phyloP scores from a whole-genome alignment of 2,113 vertebrate genomes.

The Otis tarda region DNA sequence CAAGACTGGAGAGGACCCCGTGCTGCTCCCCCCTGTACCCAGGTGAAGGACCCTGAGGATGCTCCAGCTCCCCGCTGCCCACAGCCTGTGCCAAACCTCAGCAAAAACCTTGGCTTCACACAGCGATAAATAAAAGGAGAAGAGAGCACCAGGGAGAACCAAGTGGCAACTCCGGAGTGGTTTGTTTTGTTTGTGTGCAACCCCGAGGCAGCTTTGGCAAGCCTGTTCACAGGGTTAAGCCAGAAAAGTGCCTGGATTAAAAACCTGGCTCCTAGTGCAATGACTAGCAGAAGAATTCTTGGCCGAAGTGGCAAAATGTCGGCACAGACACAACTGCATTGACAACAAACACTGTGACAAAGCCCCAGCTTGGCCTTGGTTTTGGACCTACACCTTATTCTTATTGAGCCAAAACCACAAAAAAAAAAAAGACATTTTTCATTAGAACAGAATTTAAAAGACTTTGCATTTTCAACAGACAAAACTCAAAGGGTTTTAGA shows the following conservation, averaged over 20 bases:
- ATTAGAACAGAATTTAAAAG: neutral
- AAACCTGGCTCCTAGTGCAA: neutral
- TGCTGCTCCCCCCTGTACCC: neutral
- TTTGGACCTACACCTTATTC: neutral
- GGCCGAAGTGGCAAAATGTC: neutral
- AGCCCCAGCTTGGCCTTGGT: neutral
- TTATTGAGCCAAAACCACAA: neutral
- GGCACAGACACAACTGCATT: neutral
- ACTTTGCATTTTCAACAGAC: neutral
- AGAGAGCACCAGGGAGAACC: neutral
- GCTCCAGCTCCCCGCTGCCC: accelerated
- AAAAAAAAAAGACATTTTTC: neutral
- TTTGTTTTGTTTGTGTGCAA: neutral
- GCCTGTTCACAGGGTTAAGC: neutral
- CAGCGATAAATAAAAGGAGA: neutral
- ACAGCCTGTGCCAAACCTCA: neutral
- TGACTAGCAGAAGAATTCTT: neutral
- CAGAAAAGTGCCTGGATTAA: neutral
- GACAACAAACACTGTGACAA: neutral
- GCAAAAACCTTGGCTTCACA: neutral
- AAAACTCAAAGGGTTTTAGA: neutral
- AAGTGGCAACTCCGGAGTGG: accelerated
- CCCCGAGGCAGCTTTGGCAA: neutral
- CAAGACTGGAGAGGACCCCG: neutral
- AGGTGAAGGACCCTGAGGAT: neutral